Conservation (phyloP, 2,113 vertebrate species). For the Corythoichthys intestinalis region DNA sequence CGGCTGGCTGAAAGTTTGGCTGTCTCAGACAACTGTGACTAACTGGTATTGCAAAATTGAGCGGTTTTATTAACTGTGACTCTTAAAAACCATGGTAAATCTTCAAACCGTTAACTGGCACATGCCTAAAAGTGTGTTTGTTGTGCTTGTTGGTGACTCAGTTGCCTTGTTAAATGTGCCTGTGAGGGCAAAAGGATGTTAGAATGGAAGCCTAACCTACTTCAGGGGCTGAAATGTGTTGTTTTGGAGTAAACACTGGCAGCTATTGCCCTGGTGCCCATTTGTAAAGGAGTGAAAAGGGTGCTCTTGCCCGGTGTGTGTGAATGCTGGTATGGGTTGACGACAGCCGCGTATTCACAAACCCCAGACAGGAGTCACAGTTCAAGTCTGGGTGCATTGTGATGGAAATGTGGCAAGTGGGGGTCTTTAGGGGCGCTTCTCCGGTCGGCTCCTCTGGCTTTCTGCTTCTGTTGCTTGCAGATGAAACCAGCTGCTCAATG, state of each 20-base stretch:
- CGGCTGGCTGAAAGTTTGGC: no score
- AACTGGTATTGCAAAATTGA: no score
- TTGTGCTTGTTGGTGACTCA: not conserved
- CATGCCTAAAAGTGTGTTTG: not conserved
- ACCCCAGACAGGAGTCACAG: constrained; percentile 72
- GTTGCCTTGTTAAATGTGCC: constrained; percentile 13
- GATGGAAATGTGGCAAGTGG: constrained; percentile 71
- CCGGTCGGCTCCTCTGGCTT: constrained; percentile 29
- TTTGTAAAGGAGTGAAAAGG: constrained; percentile 55
- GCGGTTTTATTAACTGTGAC: no score
- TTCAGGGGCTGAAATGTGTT: constrained; percentile 53
- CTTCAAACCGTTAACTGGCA: no score
- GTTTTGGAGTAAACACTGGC: constrained; percentile 56
- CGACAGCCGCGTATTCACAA: constrained; percentile 60
- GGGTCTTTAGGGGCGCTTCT: constrained; percentile 61
- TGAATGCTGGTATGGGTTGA: constrained; percentile 56
- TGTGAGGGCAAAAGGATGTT: constrained; percentile 11
- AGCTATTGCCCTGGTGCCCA: constrained; percentile 27
- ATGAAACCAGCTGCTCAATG: not conserved
- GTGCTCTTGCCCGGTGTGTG: constrained; percentile 37
- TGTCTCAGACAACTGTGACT: no score
- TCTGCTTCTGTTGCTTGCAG: constrained; percentile 44
- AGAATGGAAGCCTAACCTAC: constrained; percentile 34
- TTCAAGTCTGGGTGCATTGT: constrained; percentile 75
- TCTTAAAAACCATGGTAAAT: no score